Conservation (phyloP, 2,797 vertebrate genomes). For the Pseudocheirus occidentalis region DNA sequence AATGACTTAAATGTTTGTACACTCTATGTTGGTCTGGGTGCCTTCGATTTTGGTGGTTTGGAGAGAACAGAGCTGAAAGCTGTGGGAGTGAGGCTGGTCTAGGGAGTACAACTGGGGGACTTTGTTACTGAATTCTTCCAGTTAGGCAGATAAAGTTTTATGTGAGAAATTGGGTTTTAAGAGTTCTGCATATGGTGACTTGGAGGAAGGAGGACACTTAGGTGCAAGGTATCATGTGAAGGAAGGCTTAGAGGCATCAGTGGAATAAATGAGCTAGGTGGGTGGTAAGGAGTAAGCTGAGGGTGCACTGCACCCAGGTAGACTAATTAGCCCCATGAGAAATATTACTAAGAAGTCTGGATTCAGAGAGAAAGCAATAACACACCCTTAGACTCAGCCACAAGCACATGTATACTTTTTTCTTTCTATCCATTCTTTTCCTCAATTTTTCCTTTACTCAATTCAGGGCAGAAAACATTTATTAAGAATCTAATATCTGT, state of each 20-base stretch:
- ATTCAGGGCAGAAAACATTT: background rate
- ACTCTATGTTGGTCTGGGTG: background rate
- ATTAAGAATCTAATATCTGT: background rate
- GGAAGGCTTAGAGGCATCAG: background rate
- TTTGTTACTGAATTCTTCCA: background rate
- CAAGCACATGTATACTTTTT: background rate
- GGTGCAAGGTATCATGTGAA: background rate
- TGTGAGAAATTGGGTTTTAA: background rate
- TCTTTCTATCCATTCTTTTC: background rate
- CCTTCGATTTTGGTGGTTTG: conserved; percentile 12
- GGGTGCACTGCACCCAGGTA: background rate
- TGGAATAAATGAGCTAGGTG: background rate
- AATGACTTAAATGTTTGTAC: background rate
- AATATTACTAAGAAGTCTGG: background rate
- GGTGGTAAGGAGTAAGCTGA: too few species aligned
- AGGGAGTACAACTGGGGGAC: background rate
- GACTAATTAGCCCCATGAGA: background rate
- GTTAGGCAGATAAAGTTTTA: background rate
- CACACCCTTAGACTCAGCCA: too few species aligned
- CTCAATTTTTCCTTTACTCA: background rate
- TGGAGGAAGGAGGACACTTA: background rate
- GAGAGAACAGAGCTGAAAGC: background rate
- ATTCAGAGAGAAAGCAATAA: background rate
- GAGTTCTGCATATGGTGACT: background rate
- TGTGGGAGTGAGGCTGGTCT: too few species aligned